Conservation (phyloP, 2,113 vertebrate genomes). For the Glaucomys volans region DNA sequence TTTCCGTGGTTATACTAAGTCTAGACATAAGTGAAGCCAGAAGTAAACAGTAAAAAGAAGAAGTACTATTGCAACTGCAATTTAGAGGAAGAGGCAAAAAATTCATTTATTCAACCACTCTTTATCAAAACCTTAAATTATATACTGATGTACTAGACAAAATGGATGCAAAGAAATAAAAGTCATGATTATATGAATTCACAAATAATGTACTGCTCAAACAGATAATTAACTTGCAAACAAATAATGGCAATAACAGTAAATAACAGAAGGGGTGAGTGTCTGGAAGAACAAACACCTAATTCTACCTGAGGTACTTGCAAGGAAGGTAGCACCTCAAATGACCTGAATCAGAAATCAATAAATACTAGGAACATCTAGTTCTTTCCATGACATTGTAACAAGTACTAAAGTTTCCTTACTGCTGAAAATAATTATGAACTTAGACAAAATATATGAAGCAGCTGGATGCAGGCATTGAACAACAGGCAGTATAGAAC, state of each 20-base stretch:
- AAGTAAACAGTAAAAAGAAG: neutral
- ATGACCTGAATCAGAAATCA: neutral
- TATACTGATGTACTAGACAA: neutral
- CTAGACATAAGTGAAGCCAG: neutral
- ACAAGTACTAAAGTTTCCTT: neutral
- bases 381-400: neutral
- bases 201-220: neutral
- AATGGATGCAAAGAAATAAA: neutral
- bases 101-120: neutral
- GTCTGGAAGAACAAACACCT: neutral
- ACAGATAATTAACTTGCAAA: neutral
- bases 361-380: neutral
- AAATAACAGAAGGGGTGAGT: neutral
- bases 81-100: neutral
- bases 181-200: neutral
- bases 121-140: neutral
- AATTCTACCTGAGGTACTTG: neutral
- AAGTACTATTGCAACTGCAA: neutral
- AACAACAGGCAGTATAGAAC: neutral
- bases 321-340: neutral
- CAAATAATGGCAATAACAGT: neutral
- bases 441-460: neutral
- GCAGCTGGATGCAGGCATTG: neutral
- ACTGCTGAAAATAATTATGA: neutral
- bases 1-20: neutral